Evolutionary conservation across 1,140 invertebrate genomes (phyloP).

Genomic region (Oryzaephilus surinamensis): DNA sequence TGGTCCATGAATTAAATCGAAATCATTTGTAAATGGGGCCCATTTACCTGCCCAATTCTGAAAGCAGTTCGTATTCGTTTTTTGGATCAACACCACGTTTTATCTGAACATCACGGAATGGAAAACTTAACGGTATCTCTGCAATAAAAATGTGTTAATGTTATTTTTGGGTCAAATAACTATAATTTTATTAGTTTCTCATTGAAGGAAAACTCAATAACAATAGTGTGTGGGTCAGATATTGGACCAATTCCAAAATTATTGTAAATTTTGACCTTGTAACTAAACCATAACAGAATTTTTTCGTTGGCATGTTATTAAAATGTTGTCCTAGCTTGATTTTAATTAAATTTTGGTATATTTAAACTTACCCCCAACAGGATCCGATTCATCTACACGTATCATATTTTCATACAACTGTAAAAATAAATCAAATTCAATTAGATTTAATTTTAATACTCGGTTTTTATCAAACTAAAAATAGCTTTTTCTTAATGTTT

Average conservation of each 20-base stretch:
- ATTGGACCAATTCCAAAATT: constrained; percentile 8
- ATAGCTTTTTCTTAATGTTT: too few species aligned
- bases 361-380: constrained; percentile 64
- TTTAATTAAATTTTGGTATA: constrained; percentile 2
- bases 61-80: constrained; percentile 66
- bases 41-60: constrained; percentile 66
- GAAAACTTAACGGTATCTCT: constrained; percentile 78
- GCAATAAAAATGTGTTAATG: constrained; percentile 41
- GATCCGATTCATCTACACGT: constrained; percentile 75
- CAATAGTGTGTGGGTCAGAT: constrained; percentile 4
- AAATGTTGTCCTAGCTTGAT: background rate
- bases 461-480: too few species aligned
- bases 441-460: background rate
- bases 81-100: constrained; percentile 66
- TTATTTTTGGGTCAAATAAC: constrained; percentile 1
- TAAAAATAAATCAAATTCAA: constrained; percentile 1
- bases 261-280: constrained; percentile 3
- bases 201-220: constrained; percentile 2
- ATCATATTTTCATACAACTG: constrained; percentile 49
- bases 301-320: constrained; percentile 2
- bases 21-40: background rate
- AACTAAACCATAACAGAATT: constrained; percentile 5
- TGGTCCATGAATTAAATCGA: constrained; percentile 22
- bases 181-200: constrained; percentile 6
- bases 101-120: constrained; percentile 68